Conservation (phyloP, 2,888 invertebrate genomes). For the Thecophora atra region DNA sequence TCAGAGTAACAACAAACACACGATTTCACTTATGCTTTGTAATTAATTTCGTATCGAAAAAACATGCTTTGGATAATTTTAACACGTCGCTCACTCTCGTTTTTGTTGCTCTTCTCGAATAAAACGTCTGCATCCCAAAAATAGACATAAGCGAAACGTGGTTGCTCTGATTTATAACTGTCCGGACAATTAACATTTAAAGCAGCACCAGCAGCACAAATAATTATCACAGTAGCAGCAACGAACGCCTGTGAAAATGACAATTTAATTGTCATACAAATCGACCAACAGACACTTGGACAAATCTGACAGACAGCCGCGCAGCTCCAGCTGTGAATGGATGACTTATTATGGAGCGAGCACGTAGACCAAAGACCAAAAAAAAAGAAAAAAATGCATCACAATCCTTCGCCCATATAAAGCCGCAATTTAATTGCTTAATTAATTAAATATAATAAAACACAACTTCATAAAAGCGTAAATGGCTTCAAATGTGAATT, state of each 20-base stretch:
- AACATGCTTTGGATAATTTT: constrained; percentile 39
- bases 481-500: neutral
- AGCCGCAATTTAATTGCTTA: constrained; percentile 56
- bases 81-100: constrained; percentile 33
- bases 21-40: constrained; percentile 22
- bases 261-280: constrained; percentile 56
- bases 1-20: too few relatives aligned
- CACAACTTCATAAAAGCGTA: neutral
- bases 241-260: constrained; percentile 59
- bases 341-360: constrained; percentile 3
- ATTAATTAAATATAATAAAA: constrained; percentile 42
- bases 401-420: neutral
- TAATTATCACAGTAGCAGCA: neutral
- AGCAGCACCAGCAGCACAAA: constrained; percentile 34
- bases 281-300: neutral
- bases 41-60: constrained; percentile 26
- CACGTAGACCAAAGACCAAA: constrained; percentile 19
- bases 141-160: constrained; percentile 44
- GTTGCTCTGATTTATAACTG: constrained; percentile 59
- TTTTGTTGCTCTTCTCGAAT: constrained; percentile 28
- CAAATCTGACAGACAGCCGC: neutral
- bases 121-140: constrained; percentile 54
- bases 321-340: neutral
- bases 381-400: neutral
- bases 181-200: constrained; percentile 58